phyloP scores from a whole-genome alignment of 2,113 vertebrate genomes.

The Ondatra zibethicus region DNA sequence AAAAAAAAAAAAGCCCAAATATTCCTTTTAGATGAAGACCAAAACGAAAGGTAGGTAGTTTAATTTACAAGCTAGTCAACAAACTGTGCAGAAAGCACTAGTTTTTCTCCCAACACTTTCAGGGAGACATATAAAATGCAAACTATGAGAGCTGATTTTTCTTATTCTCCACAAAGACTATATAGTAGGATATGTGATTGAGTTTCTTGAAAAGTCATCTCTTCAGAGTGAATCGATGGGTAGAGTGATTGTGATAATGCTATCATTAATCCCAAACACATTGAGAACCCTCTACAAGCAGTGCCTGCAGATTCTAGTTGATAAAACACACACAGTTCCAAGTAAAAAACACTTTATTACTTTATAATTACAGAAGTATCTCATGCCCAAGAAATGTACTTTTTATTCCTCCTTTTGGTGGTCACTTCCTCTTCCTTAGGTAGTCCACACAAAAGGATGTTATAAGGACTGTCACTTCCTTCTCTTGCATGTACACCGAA shows the following conservation, averaged over 20 bases:
- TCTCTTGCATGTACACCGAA: background rate
- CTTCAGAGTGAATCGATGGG: background rate
- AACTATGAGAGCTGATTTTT: background rate
- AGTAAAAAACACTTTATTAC: background rate
- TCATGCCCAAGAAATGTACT: background rate
- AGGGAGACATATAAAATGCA: background rate
- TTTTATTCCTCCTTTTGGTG: background rate
- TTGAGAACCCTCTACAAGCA: background rate
- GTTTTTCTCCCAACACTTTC: background rate
- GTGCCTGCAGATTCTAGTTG: background rate
- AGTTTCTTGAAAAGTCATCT: constrained; percentile 23
- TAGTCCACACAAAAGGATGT: background rate
- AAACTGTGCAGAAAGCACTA: background rate
- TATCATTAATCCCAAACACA: background rate
- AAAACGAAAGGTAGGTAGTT: background rate
- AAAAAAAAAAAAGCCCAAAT: background rate
- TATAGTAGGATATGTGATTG: background rate
- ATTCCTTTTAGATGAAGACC: background rate
- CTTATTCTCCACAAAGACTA: constrained; percentile 14
- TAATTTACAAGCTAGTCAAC: background rate
- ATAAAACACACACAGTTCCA: background rate
- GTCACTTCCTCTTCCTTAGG: background rate
- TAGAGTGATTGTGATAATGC: background rate
- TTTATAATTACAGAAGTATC: background rate
- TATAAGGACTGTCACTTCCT: background rate